Base-by-base conservation (phyloP, 1,140 invertebrate species). In the Sesamia nonagrioides region DNA sequence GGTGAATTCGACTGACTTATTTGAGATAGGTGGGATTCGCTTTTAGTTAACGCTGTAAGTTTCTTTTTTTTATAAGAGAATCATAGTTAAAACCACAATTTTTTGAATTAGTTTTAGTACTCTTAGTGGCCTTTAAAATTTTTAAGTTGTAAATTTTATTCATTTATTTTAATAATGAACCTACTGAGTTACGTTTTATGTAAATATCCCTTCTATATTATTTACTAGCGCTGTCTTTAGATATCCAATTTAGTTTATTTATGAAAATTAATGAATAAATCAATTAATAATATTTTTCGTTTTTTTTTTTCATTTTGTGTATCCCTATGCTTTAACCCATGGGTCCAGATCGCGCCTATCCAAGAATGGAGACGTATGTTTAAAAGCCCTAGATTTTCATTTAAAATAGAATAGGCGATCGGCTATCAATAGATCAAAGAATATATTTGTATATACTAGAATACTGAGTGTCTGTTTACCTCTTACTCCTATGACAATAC, bases 71-170 rank as follows among this genome's bases (percentile, higher is more conserved):
- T 81, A 80, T 80, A 80, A 81, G 82, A 80, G 74, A 68, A 77
- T 82, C 77, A 73, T 83, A 84, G 74, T 78, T 80, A 79, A 27
- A 77, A 79, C 74, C 77, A 75, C 79, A 78, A 78, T 68, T 71
- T 27, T 83, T 83, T 86, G 81, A 86, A 83, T 84, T 83, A 80
- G 33, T 82, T 83, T 84, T 73, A 69, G 42, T 82, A 84, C 79
- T 84, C 82, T 86, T 84, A 84, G 60, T 69, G 54, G 50, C 63
- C 79, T 82, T 85, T 85, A 77, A 87, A 87, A 86, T 82, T 87
- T 86, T 87, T 91, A 89, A 92, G 92, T 91, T 94, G 91, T 94
- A 94, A 82, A 93, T 94, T 93, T 93, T 90, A 91, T 89, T 90
- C 81, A 79, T 83, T 78, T 83, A 79, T 85, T 86, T 83, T 89